Evolutionary conservation across 2,113 vertebrate genomes (phyloP), one percentile per base, ranked within the genome.

Genomic region (Candoia aspera): DNA sequence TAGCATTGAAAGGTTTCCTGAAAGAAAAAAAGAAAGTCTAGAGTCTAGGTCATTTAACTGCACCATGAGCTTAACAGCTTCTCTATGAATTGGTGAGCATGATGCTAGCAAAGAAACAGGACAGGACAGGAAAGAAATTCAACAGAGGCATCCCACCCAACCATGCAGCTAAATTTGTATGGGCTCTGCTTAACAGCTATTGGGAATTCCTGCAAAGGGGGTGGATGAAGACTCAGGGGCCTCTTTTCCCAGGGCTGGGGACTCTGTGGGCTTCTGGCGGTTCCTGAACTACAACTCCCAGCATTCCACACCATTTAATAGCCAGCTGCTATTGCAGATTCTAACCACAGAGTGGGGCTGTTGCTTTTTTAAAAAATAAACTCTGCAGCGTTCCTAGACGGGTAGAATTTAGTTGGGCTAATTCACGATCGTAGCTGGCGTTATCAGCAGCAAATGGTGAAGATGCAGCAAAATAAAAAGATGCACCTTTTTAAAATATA

Each of bases 341-440:
- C n/a, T 53, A 5, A 59, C 91, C 95, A 92, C 94, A 93, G 54
- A 90, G 87, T 57, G 95, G 86, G 57, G 92, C 93, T 92, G 23
- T 91, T 91, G 62, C 57, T 92, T 90, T 26, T 26, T 15, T 86
- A 92, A 93, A 92, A 92, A 55, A 90, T 3, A 29, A 2, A 53
- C 46, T n/a, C 60, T 2, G 53, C 88, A 15, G 53, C 9, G 57
- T 54, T 89, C 37, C 33, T 53, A 19, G 33, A 29, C 46, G 19
- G 13, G 23, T 17, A 0, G 33, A 42, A 17, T 60, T 88, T 11
- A 57, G 54, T 37, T 58, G n/a, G 1, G 23, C 26, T 83, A 10
- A 64, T 13, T 15, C 83, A 55, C 26, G 33, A 64, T 90, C 37
- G 46, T 83, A 90, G 21, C 62, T 12, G 13, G 64, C 33, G 83